Conservation (phyloP, 2,888 invertebrate genomes). For the Athalia cordata region DNA sequence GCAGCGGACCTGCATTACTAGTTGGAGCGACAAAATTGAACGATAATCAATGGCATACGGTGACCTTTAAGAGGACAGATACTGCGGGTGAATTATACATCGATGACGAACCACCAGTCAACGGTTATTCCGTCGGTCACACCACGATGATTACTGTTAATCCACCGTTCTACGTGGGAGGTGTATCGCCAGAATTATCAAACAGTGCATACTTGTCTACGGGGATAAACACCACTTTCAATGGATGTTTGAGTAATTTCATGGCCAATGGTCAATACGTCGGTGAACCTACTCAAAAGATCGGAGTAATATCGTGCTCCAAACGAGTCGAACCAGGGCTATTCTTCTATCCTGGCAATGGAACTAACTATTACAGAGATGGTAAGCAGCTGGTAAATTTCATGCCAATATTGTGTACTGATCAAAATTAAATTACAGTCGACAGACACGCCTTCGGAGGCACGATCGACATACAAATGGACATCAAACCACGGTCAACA, state of each 20-base stretch:
- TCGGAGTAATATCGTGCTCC: conserved; percentile 86
- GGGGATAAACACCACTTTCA: conserved; percentile 81
- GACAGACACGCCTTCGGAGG: conserved; percentile 88
- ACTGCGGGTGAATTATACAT: conserved; percentile 81
- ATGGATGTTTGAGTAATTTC: conserved; percentile 89
- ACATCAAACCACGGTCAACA: conserved; percentile 89
- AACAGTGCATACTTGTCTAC: conserved; percentile 69
- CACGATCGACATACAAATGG: conserved; percentile 86
- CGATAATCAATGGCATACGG: conserved; percentile 88
- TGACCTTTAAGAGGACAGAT: conserved; percentile 80
- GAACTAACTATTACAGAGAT: conserved; percentile 80
- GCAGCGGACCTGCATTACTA: conserved; percentile 78
- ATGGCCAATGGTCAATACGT: conserved; percentile 82
- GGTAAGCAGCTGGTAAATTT: conserved; percentile 68
- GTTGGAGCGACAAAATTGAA: conserved; percentile 78
- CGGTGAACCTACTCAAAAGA: conserved; percentile 76
- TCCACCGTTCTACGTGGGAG: conserved; percentile 88
- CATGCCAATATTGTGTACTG: background rate
- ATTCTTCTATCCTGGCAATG: conserved; percentile 88
- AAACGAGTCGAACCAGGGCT: conserved; percentile 87
- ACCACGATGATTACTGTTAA: conserved; percentile 77
- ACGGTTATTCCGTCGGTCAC: conserved; percentile 75
- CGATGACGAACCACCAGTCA: conserved; percentile 77
- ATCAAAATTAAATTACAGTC: conserved; percentile 70
- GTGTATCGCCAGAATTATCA: conserved; percentile 77